Conservation (phyloP, 2,888 invertebrate genomes). For the Drosophila atripex region DNA sequence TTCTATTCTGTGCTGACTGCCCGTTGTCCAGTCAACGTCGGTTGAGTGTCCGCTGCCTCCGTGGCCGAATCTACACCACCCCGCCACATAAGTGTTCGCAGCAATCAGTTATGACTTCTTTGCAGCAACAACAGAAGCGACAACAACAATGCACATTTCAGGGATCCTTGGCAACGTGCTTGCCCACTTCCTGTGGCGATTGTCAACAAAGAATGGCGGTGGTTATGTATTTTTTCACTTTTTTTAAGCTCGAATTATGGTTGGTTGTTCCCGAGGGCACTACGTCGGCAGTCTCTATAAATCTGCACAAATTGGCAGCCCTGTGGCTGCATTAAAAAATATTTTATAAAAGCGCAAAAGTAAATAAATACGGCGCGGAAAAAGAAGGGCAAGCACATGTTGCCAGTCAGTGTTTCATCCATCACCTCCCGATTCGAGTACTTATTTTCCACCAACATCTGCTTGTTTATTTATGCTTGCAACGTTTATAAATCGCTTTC, state of each 20-base stretch:
- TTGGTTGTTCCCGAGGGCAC: conserved; percentile 22
- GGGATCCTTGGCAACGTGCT: conserved; percentile 46
- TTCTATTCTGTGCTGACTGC: conserved; percentile 16
- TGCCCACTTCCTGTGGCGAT: conserved; percentile 73
- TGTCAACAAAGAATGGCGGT: conserved; percentile 68
- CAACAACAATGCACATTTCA: conserved; percentile 41
- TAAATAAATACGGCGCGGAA: conserved; percentile 71
- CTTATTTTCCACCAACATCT: conserved; percentile 54
- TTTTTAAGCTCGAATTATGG: conserved; percentile 27
- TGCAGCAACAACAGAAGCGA: conserved; percentile 24
- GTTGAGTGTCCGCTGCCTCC: conserved; percentile 9
- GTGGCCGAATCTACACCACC: not conserved
- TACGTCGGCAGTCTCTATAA: conserved; percentile 64
- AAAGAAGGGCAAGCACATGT: conserved; percentile 62
- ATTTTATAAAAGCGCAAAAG: conserved; percentile 77
- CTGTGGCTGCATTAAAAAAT: conserved; percentile 80
- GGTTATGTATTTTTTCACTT: conserved; percentile 30
- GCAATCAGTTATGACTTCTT: conserved; percentile 75
- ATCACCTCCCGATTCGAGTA: not conserved
- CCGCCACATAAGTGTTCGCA: conserved; percentile 64
- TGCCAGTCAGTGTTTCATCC: conserved; percentile 58
- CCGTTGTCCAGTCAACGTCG: conserved; percentile 35
- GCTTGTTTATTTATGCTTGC: conserved; percentile 79
- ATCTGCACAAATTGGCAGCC: conserved; percentile 81
- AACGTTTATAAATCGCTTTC: conserved; percentile 79